Base-by-base conservation (phyloP, 2,797 vertebrate species). In the Cossypha dichroa region DNA sequence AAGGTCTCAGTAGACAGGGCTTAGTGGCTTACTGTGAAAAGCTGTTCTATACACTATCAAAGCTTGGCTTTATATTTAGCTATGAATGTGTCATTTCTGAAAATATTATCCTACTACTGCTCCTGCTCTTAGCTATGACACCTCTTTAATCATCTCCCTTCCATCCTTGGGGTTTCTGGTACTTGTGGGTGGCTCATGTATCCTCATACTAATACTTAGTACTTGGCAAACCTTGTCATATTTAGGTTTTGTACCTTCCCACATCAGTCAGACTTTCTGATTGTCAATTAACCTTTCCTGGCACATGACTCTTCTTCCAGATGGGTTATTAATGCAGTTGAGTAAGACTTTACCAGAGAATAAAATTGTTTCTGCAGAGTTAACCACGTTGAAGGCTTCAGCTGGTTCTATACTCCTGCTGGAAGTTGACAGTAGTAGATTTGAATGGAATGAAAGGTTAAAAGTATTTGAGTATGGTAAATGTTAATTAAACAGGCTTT, bases 11-110 rank as follows among this genome's bases (percentile, higher is more conserved):
- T 36, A 83, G 73, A 75, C 16, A 68, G 13, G 33, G 45, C 55
- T 90, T 91, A 87, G 82, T 58, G 46, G n/a, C n/a, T 83, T 91
- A 34, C 67, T 66, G 63, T 76, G 84, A 58, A 95, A 94, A 90
- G 52, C 29, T 74, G 3, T 60, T 36, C 63, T 86, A 36, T 40
- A 43, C 38, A 56, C 86, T 94, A 63, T 54, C 58, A 82, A 84
- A 80, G 33, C 64, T 78, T 83, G 52, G 45, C 14, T 74, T 91
- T 91, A 33, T 73, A 80, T 95, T 91, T 91, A 95, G 43, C 62
- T 81, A 25, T 84, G 82, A 80, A 85, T 63, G 23, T 60, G 76
- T 87, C 60, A 62, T 90, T 87, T 95, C 82, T 72, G 62, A 85
- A 88, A 91, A 94, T 38, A 69, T n/a, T 22, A 74, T 90, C 26